phyloP scores from a whole-genome alignment of 2,113 vertebrate genomes.

The Tamias sibiricus region DNA sequence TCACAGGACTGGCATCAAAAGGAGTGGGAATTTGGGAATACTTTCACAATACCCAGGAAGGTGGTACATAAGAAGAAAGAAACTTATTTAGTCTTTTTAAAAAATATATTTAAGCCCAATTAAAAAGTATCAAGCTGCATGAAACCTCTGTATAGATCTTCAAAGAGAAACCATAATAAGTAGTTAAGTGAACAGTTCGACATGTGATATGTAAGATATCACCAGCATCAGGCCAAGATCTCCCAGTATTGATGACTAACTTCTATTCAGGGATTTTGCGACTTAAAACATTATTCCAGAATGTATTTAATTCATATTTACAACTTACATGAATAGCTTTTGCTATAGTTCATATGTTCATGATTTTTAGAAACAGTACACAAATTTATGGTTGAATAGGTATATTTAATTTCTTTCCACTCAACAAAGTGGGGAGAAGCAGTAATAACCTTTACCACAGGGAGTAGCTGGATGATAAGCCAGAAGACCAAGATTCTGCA shows the following conservation, averaged over 20 bases:
- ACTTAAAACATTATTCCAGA: constrained; percentile 40
- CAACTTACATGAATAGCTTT: not conserved
- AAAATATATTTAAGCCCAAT: not conserved
- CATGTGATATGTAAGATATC: not conserved
- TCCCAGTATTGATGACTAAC: not conserved
- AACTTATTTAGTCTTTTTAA: not conserved
- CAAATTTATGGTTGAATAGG: not conserved
- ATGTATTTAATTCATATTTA: not conserved
- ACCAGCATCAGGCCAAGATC: not conserved
- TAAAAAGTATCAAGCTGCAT: not conserved
- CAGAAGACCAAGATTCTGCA: not conserved
- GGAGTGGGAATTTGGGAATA: not conserved
- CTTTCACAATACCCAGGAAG: constrained; percentile 27
- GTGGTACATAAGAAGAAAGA: not conserved
- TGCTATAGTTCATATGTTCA: not conserved
- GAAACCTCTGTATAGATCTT: constrained; percentile 39
- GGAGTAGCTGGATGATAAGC: not conserved
- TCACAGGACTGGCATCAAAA: constrained; percentile 56
- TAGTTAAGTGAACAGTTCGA: constrained; percentile 16
- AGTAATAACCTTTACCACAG: not conserved
- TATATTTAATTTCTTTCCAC: not conserved
- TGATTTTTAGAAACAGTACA: constrained; percentile 40
- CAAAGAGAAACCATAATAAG: constrained; percentile 22
- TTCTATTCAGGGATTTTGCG: not conserved
- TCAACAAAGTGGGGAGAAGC: not conserved